phyloP scores from a whole-genome alignment of 2,797 vertebrate genomes.

The Sebastes hubbsi region DNA sequence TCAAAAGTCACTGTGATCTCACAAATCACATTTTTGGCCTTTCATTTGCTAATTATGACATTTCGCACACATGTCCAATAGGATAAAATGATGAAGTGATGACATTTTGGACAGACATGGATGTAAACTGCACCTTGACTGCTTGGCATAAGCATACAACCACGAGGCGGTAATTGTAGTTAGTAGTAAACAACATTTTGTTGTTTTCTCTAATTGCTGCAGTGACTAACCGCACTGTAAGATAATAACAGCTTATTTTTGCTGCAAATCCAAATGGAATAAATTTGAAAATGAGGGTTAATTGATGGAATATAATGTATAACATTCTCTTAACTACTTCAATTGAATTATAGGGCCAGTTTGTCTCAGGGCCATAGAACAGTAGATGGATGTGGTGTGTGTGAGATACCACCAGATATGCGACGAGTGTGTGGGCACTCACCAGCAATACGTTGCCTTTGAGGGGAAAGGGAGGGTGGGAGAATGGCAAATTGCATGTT shows the following conservation, averaged over 20 bases:
- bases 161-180: neutral
- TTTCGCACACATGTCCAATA: no score
- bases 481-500: slow-evolving; percentile 3
- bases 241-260: neutral
- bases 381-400: neutral
- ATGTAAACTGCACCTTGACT: no score
- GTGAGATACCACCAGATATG: neutral
- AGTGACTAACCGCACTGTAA: neutral
- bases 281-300: neutral
- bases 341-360: neutral
- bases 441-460: neutral
- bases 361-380: neutral
- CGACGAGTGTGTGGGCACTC: neutral
- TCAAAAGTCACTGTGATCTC: no score
- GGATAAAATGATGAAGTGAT: no score
- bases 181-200: neutral
- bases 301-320: neutral
- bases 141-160: no score
- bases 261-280: neutral
- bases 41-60: no score
- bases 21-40: no score
- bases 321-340: neutral
- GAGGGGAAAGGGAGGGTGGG: neutral
- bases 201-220: neutral
- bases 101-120: no score